These are phyloP conservation scores for Sclerodermus sp. DNA, from an alignment of 2,888 invertebrate species.

Conservation along the genomic window DNA sequence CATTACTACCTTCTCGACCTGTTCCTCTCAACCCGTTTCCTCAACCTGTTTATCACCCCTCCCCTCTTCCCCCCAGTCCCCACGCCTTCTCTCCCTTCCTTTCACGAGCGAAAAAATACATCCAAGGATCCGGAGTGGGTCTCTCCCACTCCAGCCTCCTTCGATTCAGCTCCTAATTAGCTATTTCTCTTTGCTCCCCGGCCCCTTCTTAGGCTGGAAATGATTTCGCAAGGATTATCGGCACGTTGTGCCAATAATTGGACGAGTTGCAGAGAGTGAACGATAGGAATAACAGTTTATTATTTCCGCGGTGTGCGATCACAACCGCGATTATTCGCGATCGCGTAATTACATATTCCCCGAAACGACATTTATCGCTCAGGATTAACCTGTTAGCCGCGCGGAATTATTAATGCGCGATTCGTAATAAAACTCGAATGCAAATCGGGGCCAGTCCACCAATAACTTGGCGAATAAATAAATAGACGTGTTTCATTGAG, in stretches of 20 bases:
- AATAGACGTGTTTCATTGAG: too few species aligned
- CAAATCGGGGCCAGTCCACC: too few species aligned
- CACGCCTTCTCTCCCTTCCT: conserved; percentile 2
- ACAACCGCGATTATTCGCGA: background rate
- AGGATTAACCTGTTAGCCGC: conserved; percentile 21
- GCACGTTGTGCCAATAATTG: too few species aligned
- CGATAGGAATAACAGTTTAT: too few species aligned
- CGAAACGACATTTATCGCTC: conserved; percentile 15
- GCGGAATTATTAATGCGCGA: conserved; percentile 17
- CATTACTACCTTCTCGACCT: background rate
- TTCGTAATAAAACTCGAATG: conserved; percentile 16
- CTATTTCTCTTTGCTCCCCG: background rate
- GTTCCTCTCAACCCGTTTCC: conserved; percentile 5
- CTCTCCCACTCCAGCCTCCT: conserved; percentile 10
- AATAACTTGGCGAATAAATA: too few species aligned
- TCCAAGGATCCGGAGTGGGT: too few species aligned
- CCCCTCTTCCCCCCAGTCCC: conserved; percentile 2
- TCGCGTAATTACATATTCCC: conserved; percentile 15
- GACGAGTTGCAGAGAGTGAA: too few species aligned
- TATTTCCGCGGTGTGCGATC: too few species aligned
- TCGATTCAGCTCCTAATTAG: too few species aligned
- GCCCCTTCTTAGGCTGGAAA: background rate
- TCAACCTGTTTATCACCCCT: conserved; percentile 10
- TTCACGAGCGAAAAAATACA: background rate
- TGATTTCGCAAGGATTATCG: too few species aligned